Conservation (phyloP, 2,113 vertebrate genomes). For the Cyrtonyx montezumae region DNA sequence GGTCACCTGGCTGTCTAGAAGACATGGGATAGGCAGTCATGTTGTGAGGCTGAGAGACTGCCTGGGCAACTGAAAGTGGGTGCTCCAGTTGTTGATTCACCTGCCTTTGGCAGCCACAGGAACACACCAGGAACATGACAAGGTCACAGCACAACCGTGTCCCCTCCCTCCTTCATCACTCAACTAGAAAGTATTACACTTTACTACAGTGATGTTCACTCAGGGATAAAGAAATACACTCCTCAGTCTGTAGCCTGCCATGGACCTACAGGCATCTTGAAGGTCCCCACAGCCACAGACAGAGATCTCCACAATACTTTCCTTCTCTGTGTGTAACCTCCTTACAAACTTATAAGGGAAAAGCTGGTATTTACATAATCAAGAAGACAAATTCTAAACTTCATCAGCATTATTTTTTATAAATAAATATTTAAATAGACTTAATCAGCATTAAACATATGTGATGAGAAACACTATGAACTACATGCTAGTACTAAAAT, state of each 20-base stretch:
- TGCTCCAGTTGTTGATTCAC: background rate
- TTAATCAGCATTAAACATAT: background rate
- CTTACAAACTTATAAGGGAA: background rate
- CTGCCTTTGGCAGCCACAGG: background rate
- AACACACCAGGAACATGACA: background rate
- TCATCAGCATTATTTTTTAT: background rate
- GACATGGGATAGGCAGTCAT: background rate
- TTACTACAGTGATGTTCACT: background rate
- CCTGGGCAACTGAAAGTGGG: background rate
- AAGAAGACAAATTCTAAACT: background rate
- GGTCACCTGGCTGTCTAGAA: background rate
- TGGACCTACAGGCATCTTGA: background rate
- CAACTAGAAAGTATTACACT: background rate
- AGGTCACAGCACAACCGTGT: background rate
- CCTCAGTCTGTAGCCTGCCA: background rate
- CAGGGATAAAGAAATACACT: background rate
- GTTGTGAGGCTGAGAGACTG: background rate
- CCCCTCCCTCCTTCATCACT: background rate
- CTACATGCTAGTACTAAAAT: background rate
- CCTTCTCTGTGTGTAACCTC: background rate
- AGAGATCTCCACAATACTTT: background rate
- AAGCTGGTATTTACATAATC: background rate
- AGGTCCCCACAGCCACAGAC: background rate
- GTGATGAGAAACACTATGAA: background rate
- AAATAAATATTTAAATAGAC: background rate